These are phyloP conservation scores for Argyrosomus regius DNA, from an alignment of 2,797 vertebrate genomes.

Conservation along the genomic window DNA sequence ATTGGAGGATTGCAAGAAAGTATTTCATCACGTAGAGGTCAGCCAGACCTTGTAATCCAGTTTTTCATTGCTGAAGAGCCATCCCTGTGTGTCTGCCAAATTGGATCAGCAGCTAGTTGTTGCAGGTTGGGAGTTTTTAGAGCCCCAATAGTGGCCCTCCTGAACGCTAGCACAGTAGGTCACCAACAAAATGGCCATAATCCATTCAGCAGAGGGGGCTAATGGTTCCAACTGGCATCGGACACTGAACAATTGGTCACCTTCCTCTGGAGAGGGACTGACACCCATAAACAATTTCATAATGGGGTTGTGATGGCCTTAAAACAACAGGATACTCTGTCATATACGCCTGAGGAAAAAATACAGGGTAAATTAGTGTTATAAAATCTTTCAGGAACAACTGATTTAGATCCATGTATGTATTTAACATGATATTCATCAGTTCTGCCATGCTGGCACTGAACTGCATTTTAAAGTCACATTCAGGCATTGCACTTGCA, in stretches of 20 bases:
- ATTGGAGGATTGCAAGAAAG: slow-evolving; percentile 35
- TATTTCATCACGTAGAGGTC: slow-evolving; percentile 55
- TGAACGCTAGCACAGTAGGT: slow-evolving; percentile 42
- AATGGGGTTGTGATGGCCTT: slow-evolving; percentile 38
- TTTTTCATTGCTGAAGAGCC: slow-evolving; percentile 35
- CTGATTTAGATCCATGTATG: not conserved
- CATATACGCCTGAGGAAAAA: not conserved
- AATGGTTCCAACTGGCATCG: slow-evolving; percentile 70
- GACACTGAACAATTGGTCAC: slow-evolving; percentile 37
- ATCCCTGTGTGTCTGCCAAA: slow-evolving; percentile 55
- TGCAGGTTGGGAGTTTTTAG: slow-evolving; percentile 49
- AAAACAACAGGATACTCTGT: slow-evolving; percentile 21
- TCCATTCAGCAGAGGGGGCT: slow-evolving; percentile 64
- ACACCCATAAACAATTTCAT: slow-evolving; percentile 45
- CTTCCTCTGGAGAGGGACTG: slow-evolving; percentile 32
- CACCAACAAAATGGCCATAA: slow-evolving; percentile 60
- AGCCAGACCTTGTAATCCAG: slow-evolving; percentile 58
- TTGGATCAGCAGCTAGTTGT: slow-evolving; percentile 41
- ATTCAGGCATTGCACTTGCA: not conserved
- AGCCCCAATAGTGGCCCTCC: slow-evolving; percentile 16
- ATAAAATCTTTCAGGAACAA: not conserved
- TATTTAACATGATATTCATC: not conserved
- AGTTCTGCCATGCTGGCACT: not conserved
- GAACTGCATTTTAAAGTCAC: slow-evolving; percentile 17
- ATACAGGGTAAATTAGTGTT: not conserved